A percentile compares a stretch with the other conserved stretches of the same genome.
These are phyloP conservation scores for Nerophis ophidion DNA, from an alignment of 2,113 vertebrate species.

Conservation along the genomic window DNA sequence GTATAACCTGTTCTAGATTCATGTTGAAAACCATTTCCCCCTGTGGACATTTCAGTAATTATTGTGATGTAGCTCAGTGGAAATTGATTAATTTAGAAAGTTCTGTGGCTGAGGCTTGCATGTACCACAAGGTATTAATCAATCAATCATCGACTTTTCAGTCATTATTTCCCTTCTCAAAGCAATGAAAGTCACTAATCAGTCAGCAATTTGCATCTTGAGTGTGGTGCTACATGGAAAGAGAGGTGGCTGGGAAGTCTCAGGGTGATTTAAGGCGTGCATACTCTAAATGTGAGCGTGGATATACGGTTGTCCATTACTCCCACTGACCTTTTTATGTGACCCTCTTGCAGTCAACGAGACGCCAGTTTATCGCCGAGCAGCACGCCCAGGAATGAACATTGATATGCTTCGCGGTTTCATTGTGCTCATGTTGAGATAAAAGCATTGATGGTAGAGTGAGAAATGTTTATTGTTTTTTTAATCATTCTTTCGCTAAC, in stretches of 20 bases:
- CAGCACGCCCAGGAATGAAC: slow-evolving; percentile 15
- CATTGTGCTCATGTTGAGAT: slow-evolving; percentile 49
- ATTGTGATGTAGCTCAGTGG: no score
- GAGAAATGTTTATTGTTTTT: no score
- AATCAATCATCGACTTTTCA: not conserved
- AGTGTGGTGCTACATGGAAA: not conserved
- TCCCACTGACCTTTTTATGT: slow-evolving; percentile 60
- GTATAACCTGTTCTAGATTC: no score
- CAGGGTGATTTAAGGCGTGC: slow-evolving; percentile 46
- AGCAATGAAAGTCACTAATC: not conserved
- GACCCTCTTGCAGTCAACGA: slow-evolving; percentile 35
- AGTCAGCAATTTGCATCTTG: not conserved
- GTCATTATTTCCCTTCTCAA: not conserved
- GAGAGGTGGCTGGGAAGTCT: slow-evolving; percentile 15
- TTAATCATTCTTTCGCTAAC: no score
- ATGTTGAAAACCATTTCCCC: no score
- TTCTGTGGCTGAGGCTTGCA: no score
- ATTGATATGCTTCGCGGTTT: slow-evolving; percentile 41
- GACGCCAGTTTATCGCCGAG: slow-evolving; percentile 51
- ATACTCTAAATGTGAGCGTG: slow-evolving; percentile 45
- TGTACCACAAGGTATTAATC: no score
- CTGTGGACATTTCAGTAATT: no score
- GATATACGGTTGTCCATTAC: slow-evolving; percentile 65
- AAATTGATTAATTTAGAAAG: no score
- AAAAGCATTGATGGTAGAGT: not conserved